These are phyloP conservation scores for Lepidotrigona ventralis DNA, from an alignment of 1,140 invertebrate genomes.

Conservation along the genomic window DNA sequence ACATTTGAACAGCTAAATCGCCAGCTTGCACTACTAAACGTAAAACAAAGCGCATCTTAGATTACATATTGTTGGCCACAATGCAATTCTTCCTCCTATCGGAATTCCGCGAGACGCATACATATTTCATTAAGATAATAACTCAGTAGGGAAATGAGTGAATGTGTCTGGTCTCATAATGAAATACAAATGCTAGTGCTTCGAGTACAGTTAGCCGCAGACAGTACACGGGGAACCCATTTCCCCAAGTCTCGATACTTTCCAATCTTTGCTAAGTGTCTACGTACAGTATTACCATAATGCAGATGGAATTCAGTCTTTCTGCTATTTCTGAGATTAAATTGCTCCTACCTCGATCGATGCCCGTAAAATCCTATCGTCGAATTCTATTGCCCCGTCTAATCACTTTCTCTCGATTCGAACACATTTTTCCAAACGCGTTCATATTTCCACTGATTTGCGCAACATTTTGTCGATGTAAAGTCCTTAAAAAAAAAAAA, in stretches of 20 bases:
- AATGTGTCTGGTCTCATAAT: neutral
- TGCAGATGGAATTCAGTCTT: slow-evolving; percentile 19
- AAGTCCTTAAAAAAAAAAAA: neutral
- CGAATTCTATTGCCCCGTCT: neutral
- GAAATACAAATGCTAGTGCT: neutral
- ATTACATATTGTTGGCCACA: too few species aligned
- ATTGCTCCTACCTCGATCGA: neutral
- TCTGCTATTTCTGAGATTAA: slow-evolving; percentile 25
- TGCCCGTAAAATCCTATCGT: neutral
- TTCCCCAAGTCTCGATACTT: slow-evolving; percentile 27
- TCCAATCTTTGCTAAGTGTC: slow-evolving; percentile 33
- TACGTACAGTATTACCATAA: slow-evolving; percentile 1
- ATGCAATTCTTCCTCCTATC: neutral
- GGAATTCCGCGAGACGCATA: neutral
- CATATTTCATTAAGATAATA: neutral
- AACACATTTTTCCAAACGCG: neutral
- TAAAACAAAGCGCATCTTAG: neutral
- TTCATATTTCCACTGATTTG: neutral
- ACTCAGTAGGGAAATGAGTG: neutral
- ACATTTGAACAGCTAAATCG: neutral
- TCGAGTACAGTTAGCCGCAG: neutral
- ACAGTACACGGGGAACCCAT: neutral
- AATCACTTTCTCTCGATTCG: neutral
- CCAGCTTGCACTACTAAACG: neutral
- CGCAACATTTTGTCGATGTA: too few species aligned